Conservation (phyloP, 2,797 vertebrate species). For the Xenopus petersii region DNA sequence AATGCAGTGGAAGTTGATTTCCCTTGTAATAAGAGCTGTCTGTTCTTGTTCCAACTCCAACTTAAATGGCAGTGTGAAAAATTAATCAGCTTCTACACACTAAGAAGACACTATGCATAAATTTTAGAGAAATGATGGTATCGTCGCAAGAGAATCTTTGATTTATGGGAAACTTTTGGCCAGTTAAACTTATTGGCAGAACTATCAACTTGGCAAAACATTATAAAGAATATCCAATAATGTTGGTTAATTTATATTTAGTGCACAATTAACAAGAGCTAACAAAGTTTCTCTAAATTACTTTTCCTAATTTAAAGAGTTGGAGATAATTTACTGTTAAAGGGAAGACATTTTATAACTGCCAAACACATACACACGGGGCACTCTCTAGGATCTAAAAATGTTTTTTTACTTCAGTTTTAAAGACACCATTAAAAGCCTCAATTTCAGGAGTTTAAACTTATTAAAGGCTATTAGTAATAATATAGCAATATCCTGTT, state of each 20-base stretch:
- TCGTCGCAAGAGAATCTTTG: background rate
- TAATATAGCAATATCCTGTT: too few relatives aligned
- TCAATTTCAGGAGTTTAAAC: too few relatives aligned
- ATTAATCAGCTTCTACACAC: conserved; percentile 16
- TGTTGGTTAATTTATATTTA: conserved; percentile 6
- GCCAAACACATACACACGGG: too few relatives aligned
- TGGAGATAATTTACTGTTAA: too few relatives aligned
- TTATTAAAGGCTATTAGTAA: too few relatives aligned
- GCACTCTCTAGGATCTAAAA: too few relatives aligned
- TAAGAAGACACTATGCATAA: background rate
- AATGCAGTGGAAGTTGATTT: conserved; percentile 9
- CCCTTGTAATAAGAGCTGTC: conserved; percentile 17
- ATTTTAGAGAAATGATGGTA: conserved; percentile 3
- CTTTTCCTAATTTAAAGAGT: background rate
- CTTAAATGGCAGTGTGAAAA: conserved; percentile 18
- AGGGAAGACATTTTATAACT: too few relatives aligned
- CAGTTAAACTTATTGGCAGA: background rate
- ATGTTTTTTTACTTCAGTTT: too few relatives aligned
- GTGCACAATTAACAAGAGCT: background rate
- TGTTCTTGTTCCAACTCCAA: conserved; percentile 21
- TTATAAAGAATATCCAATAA: background rate
- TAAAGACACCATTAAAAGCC: too few relatives aligned
- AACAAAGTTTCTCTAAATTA: background rate
- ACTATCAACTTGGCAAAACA: background rate
- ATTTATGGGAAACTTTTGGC: conserved; percentile 16